These are phyloP conservation scores for Sebastolobus altivelis DNA, from an alignment of 2,797 vertebrate species.

Conservation along the genomic window DNA sequence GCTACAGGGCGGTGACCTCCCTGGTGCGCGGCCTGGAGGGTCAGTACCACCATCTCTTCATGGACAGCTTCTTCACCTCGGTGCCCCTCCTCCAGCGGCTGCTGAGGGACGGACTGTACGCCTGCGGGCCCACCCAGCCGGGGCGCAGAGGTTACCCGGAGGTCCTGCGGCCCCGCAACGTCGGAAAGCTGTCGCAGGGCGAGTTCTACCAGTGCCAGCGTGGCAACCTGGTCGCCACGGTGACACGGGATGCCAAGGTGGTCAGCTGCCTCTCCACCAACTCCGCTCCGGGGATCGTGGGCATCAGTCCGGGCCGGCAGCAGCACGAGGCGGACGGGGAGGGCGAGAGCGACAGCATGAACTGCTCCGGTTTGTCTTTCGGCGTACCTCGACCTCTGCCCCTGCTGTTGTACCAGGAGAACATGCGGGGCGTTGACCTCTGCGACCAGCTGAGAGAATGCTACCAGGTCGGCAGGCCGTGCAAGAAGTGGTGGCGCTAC, in stretches of 20 bases:
- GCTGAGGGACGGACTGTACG: slow-evolving; percentile 83
- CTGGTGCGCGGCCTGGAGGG: slow-evolving; percentile 86
- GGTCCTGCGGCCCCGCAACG: slow-evolving; percentile 83
- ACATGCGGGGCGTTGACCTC: slow-evolving; percentile 88
- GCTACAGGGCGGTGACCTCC: slow-evolving; percentile 83
- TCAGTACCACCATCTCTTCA: slow-evolving; percentile 87
- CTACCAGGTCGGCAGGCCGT: slow-evolving; percentile 88
- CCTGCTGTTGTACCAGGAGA: slow-evolving; percentile 88
- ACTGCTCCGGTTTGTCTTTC: slow-evolving; percentile 65
- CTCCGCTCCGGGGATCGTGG: slow-evolving; percentile 87
- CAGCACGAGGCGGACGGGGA: slow-evolving; percentile 75
- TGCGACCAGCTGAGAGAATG: slow-evolving; percentile 89
- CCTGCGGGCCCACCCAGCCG: slow-evolving; percentile 85
- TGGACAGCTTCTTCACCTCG: slow-evolving; percentile 89
- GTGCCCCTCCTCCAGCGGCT: slow-evolving; percentile 86
- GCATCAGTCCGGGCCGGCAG: slow-evolving; percentile 84
- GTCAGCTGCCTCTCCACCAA: slow-evolving; percentile 88
- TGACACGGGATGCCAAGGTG: slow-evolving; percentile 84
- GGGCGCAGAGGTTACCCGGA: slow-evolving; percentile 86
- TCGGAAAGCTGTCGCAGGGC: slow-evolving; percentile 85
- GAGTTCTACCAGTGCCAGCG: slow-evolving; percentile 90
- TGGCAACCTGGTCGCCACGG: slow-evolving; percentile 86
- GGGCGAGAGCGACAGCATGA: slow-evolving; percentile 76
- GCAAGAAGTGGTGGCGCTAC: slow-evolving; percentile 91
- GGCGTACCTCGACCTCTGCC: slow-evolving; percentile 84